These are phyloP conservation scores for Muscicapa adusta DNA, from an alignment of 2,113 vertebrate species.

Conservation along the genomic window DNA sequence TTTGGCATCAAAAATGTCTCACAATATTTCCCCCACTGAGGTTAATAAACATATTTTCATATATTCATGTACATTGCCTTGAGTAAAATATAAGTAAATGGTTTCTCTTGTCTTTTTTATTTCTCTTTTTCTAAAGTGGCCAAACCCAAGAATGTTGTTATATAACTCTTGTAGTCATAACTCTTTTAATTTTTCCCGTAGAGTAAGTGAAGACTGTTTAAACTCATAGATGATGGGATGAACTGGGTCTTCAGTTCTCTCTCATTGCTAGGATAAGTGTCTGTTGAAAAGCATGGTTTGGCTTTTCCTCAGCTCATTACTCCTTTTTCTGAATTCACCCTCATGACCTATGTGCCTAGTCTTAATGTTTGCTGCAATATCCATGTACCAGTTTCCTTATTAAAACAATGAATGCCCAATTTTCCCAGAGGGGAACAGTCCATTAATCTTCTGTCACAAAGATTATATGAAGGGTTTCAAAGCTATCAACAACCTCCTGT, in stretches of 20 bases:
- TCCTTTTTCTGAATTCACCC: neutral
- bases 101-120: neutral
- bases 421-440: neutral
- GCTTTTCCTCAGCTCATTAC: neutral
- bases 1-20: neutral
- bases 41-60: neutral
- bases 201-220: neutral
- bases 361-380: neutral
- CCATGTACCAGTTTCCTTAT: neutral
- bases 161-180: neutral
- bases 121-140: neutral
- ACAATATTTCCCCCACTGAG: neutral
- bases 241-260: neutral
- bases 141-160: neutral
- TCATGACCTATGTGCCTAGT: neutral
- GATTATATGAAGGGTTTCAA: neutral
- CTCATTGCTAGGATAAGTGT: neutral
- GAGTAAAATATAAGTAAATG: neutral
- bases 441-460: neutral
- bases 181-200: neutral
- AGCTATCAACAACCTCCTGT: neutral
- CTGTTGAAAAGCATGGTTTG: neutral
- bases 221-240: neutral
- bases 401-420: neutral
- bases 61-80: neutral